These are phyloP conservation scores for Palythoa grandis DNA, from an alignment of 92 coral and sea anemone species.

Conservation along the genomic window DNA sequence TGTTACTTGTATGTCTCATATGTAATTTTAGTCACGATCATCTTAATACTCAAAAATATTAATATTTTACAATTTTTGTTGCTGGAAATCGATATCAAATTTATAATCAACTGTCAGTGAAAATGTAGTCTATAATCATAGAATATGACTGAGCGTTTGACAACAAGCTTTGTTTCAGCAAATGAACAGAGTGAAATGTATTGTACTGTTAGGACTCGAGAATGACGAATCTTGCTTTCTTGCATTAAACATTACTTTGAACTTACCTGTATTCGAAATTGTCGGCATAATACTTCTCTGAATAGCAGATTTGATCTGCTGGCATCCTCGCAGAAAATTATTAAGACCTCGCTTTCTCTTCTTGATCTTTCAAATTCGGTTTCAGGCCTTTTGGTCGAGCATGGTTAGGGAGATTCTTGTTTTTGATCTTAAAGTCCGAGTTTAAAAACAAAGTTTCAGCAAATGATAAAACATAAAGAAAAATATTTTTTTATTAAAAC, in stretches of 20 bases:
- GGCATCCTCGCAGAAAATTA: constrained; percentile 32
- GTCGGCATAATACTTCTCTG: constrained; percentile 89
- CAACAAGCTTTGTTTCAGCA: background rate
- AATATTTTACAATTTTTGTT: too few relatives aligned
- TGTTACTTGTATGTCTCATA: too few relatives aligned
- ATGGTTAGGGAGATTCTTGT: background rate
- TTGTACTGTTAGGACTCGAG: background rate
- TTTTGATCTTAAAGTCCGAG: background rate
- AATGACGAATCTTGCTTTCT: background rate
- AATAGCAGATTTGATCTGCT: constrained; percentile 76
- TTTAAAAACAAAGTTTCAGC: background rate
- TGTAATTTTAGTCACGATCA: too few relatives aligned
- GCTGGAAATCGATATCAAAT: too few relatives aligned
- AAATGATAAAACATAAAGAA: background rate
- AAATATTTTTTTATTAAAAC: background rate
- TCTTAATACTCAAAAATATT: too few relatives aligned
- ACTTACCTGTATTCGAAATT: constrained; percentile 84
- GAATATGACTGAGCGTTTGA: background rate
- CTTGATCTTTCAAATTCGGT: background rate
- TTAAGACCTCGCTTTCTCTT: background rate
- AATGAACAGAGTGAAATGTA: background rate
- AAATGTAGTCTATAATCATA: background rate
- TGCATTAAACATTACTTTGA: background rate
- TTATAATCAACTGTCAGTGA: background rate
- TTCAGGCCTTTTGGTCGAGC: background rate